Percentiles rank a stretch among this genome's conserved stretches.
phyloP scores from a whole-genome alignment of 2,888 invertebrate species.

The Spilarctia lutea region DNA sequence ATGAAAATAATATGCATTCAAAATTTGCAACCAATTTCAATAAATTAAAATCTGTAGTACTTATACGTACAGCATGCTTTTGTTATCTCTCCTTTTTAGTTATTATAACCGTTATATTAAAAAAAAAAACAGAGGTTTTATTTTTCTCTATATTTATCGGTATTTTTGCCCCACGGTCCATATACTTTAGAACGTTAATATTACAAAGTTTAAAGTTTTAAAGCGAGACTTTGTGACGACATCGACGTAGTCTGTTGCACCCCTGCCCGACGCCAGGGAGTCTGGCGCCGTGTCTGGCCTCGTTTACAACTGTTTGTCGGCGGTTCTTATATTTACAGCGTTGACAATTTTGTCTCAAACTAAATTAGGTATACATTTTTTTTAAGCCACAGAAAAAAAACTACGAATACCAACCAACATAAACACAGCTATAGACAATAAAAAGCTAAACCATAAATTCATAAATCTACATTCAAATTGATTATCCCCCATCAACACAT shows the following conservation, averaged over 20 bases:
- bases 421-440: background rate
- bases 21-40: too few relatives aligned
- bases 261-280: conserved; percentile 64
- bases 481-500: conserved; percentile 15
- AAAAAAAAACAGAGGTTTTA: too few relatives aligned
- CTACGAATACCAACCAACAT: background rate
- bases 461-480: background rate
- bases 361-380: too few relatives aligned
- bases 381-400: too few relatives aligned
- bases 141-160: too few relatives aligned
- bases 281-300: conserved; percentile 63
- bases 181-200: background rate
- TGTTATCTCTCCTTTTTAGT: too few relatives aligned
- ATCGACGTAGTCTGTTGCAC: conserved; percentile 10
- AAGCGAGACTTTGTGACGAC: conserved; percentile 4
- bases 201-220: background rate
- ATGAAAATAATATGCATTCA: too few relatives aligned
- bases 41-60: too few relatives aligned
- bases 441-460: background rate
- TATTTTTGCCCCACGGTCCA: too few relatives aligned
- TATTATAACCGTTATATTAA: too few relatives aligned
- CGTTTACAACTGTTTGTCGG: conserved; percentile 31
- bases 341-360: background rate
- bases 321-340: background rate
- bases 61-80: too few relatives aligned